These are phyloP conservation scores for Hypothenemus hampei DNA, from an alignment of 1,140 invertebrate genomes.

Conservation along the genomic window DNA sequence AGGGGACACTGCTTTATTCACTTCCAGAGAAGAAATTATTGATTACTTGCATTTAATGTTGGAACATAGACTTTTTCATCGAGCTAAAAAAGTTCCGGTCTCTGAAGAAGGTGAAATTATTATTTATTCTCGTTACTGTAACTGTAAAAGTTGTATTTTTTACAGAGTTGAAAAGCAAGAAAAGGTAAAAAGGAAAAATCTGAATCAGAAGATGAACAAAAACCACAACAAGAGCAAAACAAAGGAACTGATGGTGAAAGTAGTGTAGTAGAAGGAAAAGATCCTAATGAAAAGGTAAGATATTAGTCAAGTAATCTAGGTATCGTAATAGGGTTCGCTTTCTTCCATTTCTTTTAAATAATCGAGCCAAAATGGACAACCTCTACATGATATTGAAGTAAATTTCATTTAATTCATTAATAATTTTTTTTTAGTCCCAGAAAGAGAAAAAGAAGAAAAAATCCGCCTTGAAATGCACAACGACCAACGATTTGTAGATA, in stretches of 20 bases:
- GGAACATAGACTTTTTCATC: conserved; percentile 90
- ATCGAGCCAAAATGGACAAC: too few species aligned
- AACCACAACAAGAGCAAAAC: conserved; percentile 39
- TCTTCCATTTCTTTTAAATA: too few species aligned
- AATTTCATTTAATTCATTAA: not conserved
- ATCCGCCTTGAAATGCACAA: conserved; percentile 92
- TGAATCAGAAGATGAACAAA: conserved; percentile 49
- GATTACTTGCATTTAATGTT: conserved; percentile 82
- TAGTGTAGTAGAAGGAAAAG: conserved; percentile 41
- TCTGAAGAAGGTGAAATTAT: conserved; percentile 54
- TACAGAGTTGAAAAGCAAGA: conserved; percentile 59
- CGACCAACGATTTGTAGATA: conserved; percentile 90
- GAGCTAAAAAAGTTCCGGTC: conserved; percentile 83
- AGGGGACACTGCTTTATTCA: conserved; percentile 73
- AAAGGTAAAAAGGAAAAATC: conserved; percentile 58
- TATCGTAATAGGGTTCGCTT: too few species aligned
- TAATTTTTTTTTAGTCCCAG: conserved; percentile 40
- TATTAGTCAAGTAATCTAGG: too few species aligned
- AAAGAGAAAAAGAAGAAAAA: conserved; percentile 63
- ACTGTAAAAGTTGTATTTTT: not conserved
- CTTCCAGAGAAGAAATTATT: conserved; percentile 71
- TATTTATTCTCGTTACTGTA: not conserved
- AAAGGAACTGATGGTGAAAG: conserved; percentile 44
- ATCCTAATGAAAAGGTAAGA: conserved; percentile 16
- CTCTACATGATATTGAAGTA: too few species aligned